phyloP scores from a whole-genome alignment of 92 coral and sea anemone genomes.

The Galaxea fascicularis region DNA sequence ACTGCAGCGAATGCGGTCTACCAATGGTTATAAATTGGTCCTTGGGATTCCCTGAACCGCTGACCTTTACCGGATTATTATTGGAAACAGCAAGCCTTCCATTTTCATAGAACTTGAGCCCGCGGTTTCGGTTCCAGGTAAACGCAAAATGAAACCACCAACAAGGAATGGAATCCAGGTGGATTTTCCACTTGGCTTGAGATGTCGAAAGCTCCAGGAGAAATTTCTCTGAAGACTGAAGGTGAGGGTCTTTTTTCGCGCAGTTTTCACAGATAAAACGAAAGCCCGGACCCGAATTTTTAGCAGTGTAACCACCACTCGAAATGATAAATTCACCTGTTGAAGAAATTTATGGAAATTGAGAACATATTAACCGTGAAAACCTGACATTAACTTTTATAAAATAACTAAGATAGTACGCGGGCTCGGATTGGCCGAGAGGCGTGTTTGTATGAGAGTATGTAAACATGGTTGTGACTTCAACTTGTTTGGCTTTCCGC shows the following conservation, averaged over 20 bases:
- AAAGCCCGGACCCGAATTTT: slow-evolving; percentile 87
- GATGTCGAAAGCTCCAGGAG: slow-evolving; percentile 81
- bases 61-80: slow-evolving; percentile 33
- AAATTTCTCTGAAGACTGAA: slow-evolving; percentile 29
- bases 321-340: slow-evolving; percentile 88
- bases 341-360: neutral
- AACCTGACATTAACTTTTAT: too few relatives aligned
- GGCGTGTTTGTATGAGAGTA: too few relatives aligned
- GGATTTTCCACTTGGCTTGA: slow-evolving; percentile 75
- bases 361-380: too few relatives aligned
- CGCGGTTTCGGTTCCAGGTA: slow-evolving; percentile 78
- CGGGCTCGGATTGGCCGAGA: too few relatives aligned
- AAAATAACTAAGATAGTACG: too few relatives aligned
- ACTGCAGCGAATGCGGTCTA: slow-evolving; percentile 60
- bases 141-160: slow-evolving; percentile 91
- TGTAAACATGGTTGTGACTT: too few relatives aligned
- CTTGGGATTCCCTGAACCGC: neutral
- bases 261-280: slow-evolving; percentile 74
- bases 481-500: too few relatives aligned
- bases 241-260: slow-evolving; percentile 27
- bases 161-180: slow-evolving; percentile 66
- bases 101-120: slow-evolving; percentile 87
- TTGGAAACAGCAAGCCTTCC: slow-evolving; percentile 71
- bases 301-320: slow-evolving; percentile 73
- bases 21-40: slow-evolving; percentile 71